Base-by-base conservation (phyloP, 2,888 invertebrate genomes). In the Microdon myrmicae region DNA sequence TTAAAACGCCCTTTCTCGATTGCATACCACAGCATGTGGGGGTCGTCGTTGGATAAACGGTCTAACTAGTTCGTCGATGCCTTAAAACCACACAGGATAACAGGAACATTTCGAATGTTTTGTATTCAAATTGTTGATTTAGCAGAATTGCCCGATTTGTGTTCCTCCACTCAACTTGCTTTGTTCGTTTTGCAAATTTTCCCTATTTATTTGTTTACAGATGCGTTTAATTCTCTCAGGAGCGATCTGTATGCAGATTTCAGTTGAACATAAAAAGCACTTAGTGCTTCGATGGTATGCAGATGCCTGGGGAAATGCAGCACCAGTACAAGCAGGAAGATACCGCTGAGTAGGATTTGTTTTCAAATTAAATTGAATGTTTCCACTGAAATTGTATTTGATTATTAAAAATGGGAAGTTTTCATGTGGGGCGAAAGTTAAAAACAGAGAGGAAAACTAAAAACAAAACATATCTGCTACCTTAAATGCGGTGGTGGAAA, bases 301-400 rank as follows among this genome's bases (percentile, higher is more conserved):
- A 31, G 20, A 16, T 49, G 23, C n/a, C 31, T 31, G n/a, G 32
- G 22, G n/a, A n/a, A n/a, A 16, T 25, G 13, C 25, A 12, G n/a
- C 10, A 12, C 9, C 8, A 10, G 23, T n/a, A n/a, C 12, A 3
- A 25, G 5, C 10, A 16, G 14, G 17, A n/a, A 22, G 16, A 8
- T 19, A 10, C 9, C 14, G 22, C 48, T 43, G 28, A 51, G 56
- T 64, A 37, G 61, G 45, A 56, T 64, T 56, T 64, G 61, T 51
- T 64, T 64, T 51, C 45, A 34, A 51, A 64, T 64, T 56, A 64
- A 56, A 64, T 64, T 64, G 56, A 64, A 64, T 45, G 61, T 51
- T 29, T 45, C 10, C 14, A 45, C 35, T 41, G 17, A 44, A 61
- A 61, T 39, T 49, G 49, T 38, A 55, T 61, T 61, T 55, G 55